Evolutionary conservation across 2,888 invertebrate genomes (phyloP), one percentile per base, ranked within the genome.

Genomic region (Cataglyphis altisquamis): DNA sequence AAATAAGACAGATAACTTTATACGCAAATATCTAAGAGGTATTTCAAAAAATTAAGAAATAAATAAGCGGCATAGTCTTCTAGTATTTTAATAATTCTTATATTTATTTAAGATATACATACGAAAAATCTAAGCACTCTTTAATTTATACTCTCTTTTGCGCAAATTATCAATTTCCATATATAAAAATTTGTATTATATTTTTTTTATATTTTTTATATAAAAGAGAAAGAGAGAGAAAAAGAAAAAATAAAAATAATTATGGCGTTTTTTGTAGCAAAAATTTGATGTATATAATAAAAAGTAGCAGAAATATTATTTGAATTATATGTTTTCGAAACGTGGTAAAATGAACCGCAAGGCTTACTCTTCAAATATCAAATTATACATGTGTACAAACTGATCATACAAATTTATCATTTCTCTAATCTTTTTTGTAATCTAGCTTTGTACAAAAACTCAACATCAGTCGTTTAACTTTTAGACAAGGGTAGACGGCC

Each of bases 311-410:
- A 60, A 57, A 12, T 73, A 32, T 45, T 45, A 45, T 63, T 21
- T 21, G 1, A 45, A 12, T 15, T 2, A 25, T 41, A 0, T 41
- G 9, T 48, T 45, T 73, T 62, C 63, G 12, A 0, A 0, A 0
- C 15, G 0, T 48, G n/a, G 2, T 32, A 29, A 0, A 15, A 21
- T 21, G 45, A 60, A 12, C n/a, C 25, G 1, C 15, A 25, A 21
- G 9, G 0, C 3, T 73, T 41, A 0, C 0, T 15, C n/a, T 29
- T 52, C n/a, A 12, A 32, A n/a, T 52, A n/a, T 32, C 12, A 18
- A 73, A 18, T 72, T 57, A 45, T 62, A 74, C 9, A 15, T 32
- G 45, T 32, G n/a, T 62, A 73, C 9, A 25, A 63, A 74, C 9
- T 62, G 15, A 25, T 60, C 29, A 5, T 62, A 73, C 62, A 41